Evolutionary conservation across 2,797 vertebrate genomes (phyloP), one percentile per base, ranked within the genome.

Genomic region (Nasua narica): DNA sequence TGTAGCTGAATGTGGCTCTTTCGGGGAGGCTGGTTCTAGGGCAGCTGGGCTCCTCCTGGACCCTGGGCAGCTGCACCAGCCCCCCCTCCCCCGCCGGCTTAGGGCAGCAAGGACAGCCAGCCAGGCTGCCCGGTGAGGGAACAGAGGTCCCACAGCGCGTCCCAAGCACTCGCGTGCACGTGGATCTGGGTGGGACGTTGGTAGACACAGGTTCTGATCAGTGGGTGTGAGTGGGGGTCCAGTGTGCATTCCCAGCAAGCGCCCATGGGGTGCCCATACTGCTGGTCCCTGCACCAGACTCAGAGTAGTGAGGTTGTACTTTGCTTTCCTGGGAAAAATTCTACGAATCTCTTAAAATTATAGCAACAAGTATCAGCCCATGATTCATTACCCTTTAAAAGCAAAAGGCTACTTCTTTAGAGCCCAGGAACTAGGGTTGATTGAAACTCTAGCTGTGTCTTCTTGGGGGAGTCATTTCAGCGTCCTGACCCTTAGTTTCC

Each of bases 121-220:
- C 60, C 77, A 56, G 37, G 32, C 40, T 48, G 46, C 52, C 52
- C 11, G 5, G 40, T 25, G 21, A 37, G 65, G 52, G 25, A 27
- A 14, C 8, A 7, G 2, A 18, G 52, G 52, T 29, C 76, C 40
- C 7, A 50, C 23, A 46, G 11, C 32, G 8, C 21, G 23, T 56
- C 16, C 18, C 16, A 48, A 48, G 50, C 69, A 32, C 0, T 16
- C n/a, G 5, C 2, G 2, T 29, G 52, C 23, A 32, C 0, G 1
- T 16, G 25, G n/a, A 46, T 72, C 67, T 9, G 43, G 6, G 15
- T 23, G 25, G 40, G 54, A 35, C n/a, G 8, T 27, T 21, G 37
- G 23, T 4, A 48, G 27, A 52, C 40, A 15, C 35, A 27, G 19
- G 10, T 9, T 52, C 56, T 37, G 35, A 76, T 43, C 7, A 27